phyloP scores from a whole-genome alignment of 2,797 vertebrate genomes.

The Sternotherus odoratus region DNA sequence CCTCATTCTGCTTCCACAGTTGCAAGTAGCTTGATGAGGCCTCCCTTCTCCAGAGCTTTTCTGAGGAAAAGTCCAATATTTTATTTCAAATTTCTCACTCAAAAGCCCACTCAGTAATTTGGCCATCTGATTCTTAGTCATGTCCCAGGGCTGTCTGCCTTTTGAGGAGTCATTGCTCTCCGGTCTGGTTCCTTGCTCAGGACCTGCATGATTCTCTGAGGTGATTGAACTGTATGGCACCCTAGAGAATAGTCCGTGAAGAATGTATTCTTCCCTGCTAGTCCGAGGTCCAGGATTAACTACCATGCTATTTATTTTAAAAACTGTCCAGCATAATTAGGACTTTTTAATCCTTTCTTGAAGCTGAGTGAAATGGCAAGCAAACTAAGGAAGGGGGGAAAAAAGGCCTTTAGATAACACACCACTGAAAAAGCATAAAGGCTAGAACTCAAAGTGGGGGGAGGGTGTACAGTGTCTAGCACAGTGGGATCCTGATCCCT shows the following conservation, averaged over 20 bases:
- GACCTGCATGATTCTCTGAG: not conserved
- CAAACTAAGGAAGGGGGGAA: not conserved
- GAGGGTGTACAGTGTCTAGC: not conserved
- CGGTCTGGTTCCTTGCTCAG: not conserved
- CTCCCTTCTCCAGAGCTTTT: not conserved
- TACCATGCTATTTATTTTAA: not conserved
- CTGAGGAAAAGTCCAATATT: not conserved
- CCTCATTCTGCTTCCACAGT: not conserved
- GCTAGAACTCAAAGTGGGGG: not conserved
- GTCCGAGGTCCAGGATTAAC: not conserved
- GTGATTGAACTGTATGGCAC: not conserved
- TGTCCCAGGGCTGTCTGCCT: not conserved
- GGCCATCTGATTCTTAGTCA: not conserved
- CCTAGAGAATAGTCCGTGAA: not conserved
- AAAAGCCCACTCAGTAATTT: not conserved
- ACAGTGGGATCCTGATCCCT: not conserved
- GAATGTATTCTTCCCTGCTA: not conserved
- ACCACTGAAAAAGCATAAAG: not conserved
- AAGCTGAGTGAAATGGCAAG: not conserved
- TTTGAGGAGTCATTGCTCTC: not conserved
- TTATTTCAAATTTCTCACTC: not conserved
- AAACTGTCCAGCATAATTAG: not conserved
- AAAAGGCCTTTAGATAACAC: not conserved
- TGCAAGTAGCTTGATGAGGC: not conserved
- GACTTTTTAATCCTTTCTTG: not conserved